Evolutionary conservation across 2,888 invertebrate genomes (phyloP), one percentile per base, ranked within the genome.

Genomic region (Drosophila infuscata): DNA sequence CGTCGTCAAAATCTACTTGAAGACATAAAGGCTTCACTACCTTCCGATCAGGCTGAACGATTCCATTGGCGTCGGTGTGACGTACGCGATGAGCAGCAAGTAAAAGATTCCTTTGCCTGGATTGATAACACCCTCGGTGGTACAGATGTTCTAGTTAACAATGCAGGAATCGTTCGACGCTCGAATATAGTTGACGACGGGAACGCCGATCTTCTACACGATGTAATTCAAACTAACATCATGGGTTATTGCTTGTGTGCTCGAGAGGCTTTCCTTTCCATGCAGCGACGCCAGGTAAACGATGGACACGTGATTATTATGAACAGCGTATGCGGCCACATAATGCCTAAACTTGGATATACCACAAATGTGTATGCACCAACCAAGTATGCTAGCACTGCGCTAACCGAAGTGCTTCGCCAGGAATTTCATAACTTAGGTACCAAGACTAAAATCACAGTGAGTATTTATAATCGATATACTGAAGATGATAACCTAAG

Each of bases 101-200:
- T 95, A 32, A 74, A 94, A 30, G 88, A 89, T 6, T 93, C 94
- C 46, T 95, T 95, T 87, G 78, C 89, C 20, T 93, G 92, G 91
- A 92, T 94, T 51, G 93, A 94, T 15, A 74, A 89, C 12, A 89
- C 93, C 9, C 79, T 94, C 0, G 95, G 95, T 0, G 94, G 94
- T 2, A 93, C 94, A 3, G 94, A 95, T 88, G 93, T 95, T 0
- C 91, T 95, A 52, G 88, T 95, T 0, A 95, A 95, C 83, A 95
- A 95, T 84, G 95, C 95, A 0, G 92, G 90, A 3, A 79, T 88
- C 7, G 30, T 75, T 0, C 71, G 76, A 0, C 41, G 56, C 0
- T 70, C 74, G 0, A 25, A 67, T 29, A 60, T 91, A 9, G 63
- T 81, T 15, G 72, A 70, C n/a, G 74, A 79, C 7, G 81, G 68